These are phyloP conservation scores for Zaprionus lachaisei DNA, from an alignment of 1,140 invertebrate genomes.

Conservation along the genomic window DNA sequence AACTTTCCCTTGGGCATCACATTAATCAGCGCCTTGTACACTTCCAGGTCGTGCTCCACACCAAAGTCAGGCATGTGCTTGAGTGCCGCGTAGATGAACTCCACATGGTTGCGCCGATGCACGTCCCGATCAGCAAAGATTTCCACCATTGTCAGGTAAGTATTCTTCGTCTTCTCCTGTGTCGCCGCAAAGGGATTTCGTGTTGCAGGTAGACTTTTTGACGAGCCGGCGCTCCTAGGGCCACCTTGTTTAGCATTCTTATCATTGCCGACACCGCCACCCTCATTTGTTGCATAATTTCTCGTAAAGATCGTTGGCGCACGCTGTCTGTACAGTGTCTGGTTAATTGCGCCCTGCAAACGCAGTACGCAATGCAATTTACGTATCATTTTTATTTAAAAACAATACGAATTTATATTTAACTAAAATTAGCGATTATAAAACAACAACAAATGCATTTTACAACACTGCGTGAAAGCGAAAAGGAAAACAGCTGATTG, in stretches of 20 bases:
- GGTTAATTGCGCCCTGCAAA: slow-evolving; percentile 39
- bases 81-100: slow-evolving; percentile 96
- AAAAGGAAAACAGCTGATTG: slow-evolving; percentile 21
- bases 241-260: slow-evolving; percentile 24
- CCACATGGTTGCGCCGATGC: slow-evolving; percentile 92
- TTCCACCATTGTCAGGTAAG: slow-evolving; percentile 90
- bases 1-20: slow-evolving; percentile 97
- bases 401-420: slow-evolving; percentile 33
- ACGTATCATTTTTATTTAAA: slow-evolving; percentile 75
- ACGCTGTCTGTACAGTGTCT: slow-evolving; percentile 23
- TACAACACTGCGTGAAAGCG: slow-evolving; percentile 19
- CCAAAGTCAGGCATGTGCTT: slow-evolving; percentile 95
- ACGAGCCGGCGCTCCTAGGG: slow-evolving; percentile 11
- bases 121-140: slow-evolving; percentile 88
- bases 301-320: slow-evolving; percentile 23
- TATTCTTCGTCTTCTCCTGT: slow-evolving; percentile 89
- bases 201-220: slow-evolving; percentile 57
- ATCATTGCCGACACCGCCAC: slow-evolving; percentile 12
- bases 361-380: slow-evolving; percentile 58
- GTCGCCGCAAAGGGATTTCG: slow-evolving; percentile 71
- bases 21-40: slow-evolving; percentile 95
- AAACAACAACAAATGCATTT: slow-evolving; percentile 55
- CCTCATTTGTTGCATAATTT: slow-evolving; percentile 24
- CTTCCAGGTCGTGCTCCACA: slow-evolving; percentile 94
- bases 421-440: slow-evolving; percentile 40